These are phyloP conservation scores for Chionoecetes opilio DNA, from an alignment of 1,140 invertebrate species.

Conservation along the genomic window DNA sequence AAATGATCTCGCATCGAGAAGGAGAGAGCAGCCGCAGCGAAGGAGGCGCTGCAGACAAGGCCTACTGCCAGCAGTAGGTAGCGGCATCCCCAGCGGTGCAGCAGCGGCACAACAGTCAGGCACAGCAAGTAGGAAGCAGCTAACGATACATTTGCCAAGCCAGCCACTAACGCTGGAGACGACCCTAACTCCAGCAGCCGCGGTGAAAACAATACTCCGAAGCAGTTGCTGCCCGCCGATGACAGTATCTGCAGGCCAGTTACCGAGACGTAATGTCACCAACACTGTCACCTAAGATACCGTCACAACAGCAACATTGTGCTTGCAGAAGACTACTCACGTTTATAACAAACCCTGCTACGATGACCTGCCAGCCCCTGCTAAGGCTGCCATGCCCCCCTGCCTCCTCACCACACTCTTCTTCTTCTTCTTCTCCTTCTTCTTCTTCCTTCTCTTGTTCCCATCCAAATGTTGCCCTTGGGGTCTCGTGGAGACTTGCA, in stretches of 20 bases:
- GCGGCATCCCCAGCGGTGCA: not conserved
- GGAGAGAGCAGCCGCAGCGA: not conserved
- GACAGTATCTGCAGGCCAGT: not conserved
- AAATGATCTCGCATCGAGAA: not conserved
- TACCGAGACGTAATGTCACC: too few relatives aligned
- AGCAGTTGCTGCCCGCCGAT: not conserved
- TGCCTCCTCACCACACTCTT: not conserved
- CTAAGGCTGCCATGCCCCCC: not conserved
- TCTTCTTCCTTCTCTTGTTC: not conserved
- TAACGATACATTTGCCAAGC: not conserved
- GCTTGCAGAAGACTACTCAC: not conserved
- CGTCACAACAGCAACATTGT: too few relatives aligned
- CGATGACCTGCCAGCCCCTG: not conserved
- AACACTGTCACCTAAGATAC: not conserved
- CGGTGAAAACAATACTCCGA: not conserved
- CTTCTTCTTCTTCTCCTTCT: not conserved
- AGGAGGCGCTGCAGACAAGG: not conserved
- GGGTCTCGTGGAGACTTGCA: not conserved
- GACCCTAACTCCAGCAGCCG: not conserved
- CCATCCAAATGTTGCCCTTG: not conserved
- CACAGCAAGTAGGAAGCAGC: not conserved
- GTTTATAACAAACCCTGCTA: not conserved
- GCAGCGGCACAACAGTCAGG: not conserved
- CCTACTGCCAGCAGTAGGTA: not conserved
- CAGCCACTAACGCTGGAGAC: not conserved